Evolutionary conservation across 1,140 invertebrate genomes (phyloP).

Genomic region (Cyclargus thomasi): DNA sequence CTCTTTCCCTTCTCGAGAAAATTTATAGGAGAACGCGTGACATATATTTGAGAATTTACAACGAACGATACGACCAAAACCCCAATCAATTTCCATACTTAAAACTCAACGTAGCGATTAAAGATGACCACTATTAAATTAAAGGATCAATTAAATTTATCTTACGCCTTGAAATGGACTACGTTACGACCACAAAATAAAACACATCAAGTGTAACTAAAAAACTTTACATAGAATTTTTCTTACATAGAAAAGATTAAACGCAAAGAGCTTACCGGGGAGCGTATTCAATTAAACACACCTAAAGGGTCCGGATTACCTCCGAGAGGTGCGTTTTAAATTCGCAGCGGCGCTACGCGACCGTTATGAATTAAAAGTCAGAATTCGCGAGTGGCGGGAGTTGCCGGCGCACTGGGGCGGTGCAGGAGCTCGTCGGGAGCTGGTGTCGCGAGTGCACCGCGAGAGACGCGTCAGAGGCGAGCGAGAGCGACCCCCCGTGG

Average conservation of each 20-base stretch:
- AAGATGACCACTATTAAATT: neutral
- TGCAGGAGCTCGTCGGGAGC: constrained; percentile 34
- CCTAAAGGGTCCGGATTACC: constrained; percentile 5
- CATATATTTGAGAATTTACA: neutral
- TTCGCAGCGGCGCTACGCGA: constrained; percentile 10
- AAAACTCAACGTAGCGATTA: neutral
- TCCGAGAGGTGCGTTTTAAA: neutral
- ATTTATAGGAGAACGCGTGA: neutral
- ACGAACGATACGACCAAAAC: neutral
- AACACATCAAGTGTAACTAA: constrained; percentile 31
- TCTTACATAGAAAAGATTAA: neutral
- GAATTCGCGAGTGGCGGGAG: constrained; percentile 34
- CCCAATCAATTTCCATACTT: neutral
- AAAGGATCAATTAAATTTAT: neutral
- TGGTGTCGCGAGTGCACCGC: constrained; percentile 40
- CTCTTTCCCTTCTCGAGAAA: constrained; percentile 48
- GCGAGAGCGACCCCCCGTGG: constrained; percentile 52
- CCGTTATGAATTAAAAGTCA: constrained; percentile 52
- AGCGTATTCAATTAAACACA: neutral
- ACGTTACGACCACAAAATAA: constrained; percentile 27
- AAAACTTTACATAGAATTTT: neutral
- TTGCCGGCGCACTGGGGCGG: constrained; percentile 32
- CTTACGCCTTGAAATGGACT: neutral
- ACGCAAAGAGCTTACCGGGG: neutral
- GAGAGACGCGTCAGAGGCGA: constrained; percentile 37